A percentile compares a stretch with the other conserved stretches of the same genome.
These are phyloP conservation scores for Pogonocherus hispidulus DNA, from an alignment of 2,888 invertebrate genomes.

Conservation along the genomic window DNA sequence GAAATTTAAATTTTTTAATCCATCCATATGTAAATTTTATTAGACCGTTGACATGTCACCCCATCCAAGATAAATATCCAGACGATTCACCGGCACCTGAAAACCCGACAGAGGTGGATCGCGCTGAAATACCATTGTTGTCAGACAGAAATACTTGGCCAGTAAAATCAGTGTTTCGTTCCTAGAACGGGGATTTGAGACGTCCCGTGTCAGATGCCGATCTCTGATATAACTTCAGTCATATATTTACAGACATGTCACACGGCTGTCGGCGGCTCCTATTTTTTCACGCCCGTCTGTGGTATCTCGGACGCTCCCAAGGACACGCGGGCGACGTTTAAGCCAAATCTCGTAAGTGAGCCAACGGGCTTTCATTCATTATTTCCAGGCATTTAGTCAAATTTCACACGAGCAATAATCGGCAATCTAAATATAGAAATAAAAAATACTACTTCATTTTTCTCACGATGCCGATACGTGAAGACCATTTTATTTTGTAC, in stretches of 20 bases:
- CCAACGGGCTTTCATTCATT: too few species aligned
- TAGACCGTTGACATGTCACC: not conserved
- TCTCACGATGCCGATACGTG: too few species aligned
- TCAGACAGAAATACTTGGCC: constrained; percentile 46
- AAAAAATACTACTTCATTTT: too few species aligned
- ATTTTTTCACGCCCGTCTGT: constrained; percentile 58
- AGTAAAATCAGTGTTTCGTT: constrained; percentile 60
- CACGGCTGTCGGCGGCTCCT: constrained; percentile 47
- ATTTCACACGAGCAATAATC: too few species aligned
- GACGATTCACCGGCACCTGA: not conserved
- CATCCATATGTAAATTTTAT: too few species aligned
- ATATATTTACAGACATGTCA: constrained; percentile 64
- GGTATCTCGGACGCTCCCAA: constrained; percentile 51
- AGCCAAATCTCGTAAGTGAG: too few species aligned
- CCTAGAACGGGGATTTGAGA: constrained; percentile 58
- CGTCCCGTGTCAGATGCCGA: constrained; percentile 61
- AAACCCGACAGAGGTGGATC: constrained; percentile 9
- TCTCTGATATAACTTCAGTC: constrained; percentile 63
- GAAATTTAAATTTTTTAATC: too few species aligned
- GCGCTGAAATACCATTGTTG: constrained; percentile 27
- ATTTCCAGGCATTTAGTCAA: too few species aligned
- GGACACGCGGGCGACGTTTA: constrained; percentile 43
- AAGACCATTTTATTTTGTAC: too few species aligned
- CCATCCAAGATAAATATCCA: constrained; percentile 10
- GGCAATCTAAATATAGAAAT: too few species aligned